Base-by-base conservation (phyloP, 2,888 invertebrate genomes). In the Dichetophora obliterata region DNA sequence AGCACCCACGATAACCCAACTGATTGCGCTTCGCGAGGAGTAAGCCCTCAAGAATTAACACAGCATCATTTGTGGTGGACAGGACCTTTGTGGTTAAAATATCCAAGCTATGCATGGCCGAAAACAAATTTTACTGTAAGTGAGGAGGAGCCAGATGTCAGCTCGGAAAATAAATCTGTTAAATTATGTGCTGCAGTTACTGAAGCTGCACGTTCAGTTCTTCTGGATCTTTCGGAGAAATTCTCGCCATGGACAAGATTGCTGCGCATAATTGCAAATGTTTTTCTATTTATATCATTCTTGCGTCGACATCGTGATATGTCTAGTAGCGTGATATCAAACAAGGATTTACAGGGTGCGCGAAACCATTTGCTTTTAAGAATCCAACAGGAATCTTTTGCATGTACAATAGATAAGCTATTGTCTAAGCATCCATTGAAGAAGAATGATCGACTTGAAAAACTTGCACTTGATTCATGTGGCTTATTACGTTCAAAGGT, bases 11-110 rank as follows among this genome's bases (percentile, higher is more conserved):
- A 76, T n/a, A 83, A 84, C 61, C 80, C 82, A 16, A 82, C 82
- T 1, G 82, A 83, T 70, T 59, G 80, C 8, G 78, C 80, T n/a
- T 82, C 83, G 3, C 76, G 83, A 24, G 82, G 83, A 27, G 31
- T 70, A 37, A 52, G 16, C 6, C 54, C 71, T 5, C 37, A 71
- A 24, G 31, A 71, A 37, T 59, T 71, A 14, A 16, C 34, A n/a
- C 37, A 71, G 59, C 59, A 71, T 34, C 4, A 59, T 22, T 37
- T 71, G 22, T 71, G 71, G 71, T 71, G 59, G 59, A 37, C 6
- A 4, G 57, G 57, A 22, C 71, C 59, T 11, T 69, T 9, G n/a
- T 72, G 2, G 72, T 11, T 50, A 50, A 57, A 4, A 59, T 73
- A 37, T 22, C n/a, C n/a, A n/a, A n/a, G n/a, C n/a, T n/a, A n/a